Conservation (phyloP, 1,140 invertebrate genomes). For the Bombus waltoni region DNA sequence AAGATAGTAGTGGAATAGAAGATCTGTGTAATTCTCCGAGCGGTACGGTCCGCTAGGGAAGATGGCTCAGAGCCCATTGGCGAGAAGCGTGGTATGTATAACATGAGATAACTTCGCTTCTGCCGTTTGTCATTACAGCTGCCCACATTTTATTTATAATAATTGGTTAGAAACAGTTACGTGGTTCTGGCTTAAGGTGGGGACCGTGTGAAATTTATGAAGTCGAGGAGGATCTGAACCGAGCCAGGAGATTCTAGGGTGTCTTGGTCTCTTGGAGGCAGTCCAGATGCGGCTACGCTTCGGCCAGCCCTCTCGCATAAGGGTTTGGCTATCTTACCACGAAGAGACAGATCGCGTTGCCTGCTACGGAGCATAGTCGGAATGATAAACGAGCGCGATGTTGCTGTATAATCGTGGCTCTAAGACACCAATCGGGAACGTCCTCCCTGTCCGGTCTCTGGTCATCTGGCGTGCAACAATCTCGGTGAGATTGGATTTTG, state of each 20-base stretch:
- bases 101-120: constrained; percentile 46
- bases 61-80: constrained; percentile 74
- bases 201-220: constrained; percentile 75
- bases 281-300: constrained; percentile 75
- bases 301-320: constrained; percentile 63
- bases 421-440: constrained; percentile 56
- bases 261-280: constrained; percentile 78
- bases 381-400: constrained; percentile 77
- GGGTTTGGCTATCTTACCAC: constrained; percentile 77
- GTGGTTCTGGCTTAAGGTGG: constrained; percentile 70
- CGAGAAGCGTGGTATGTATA: constrained; percentile 62
- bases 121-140: constrained; percentile 78
- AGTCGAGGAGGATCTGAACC: constrained; percentile 66
- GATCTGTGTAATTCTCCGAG: constrained; percentile 52
- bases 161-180: constrained; percentile 80
- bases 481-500: neutral
- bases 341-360: constrained; percentile 75
- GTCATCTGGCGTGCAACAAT: constrained; percentile 41
- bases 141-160: constrained; percentile 80
- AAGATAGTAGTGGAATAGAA: constrained; percentile 53
- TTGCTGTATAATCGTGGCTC: constrained; percentile 76
- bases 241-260: constrained; percentile 72
- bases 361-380: constrained; percentile 67
- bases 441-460: constrained; percentile 36
- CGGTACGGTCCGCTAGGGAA: constrained; percentile 50